These are phyloP conservation scores for Pachyrhynchus sulphureomaculatus DNA, from an alignment of 1,140 invertebrate genomes.

Conservation along the genomic window DNA sequence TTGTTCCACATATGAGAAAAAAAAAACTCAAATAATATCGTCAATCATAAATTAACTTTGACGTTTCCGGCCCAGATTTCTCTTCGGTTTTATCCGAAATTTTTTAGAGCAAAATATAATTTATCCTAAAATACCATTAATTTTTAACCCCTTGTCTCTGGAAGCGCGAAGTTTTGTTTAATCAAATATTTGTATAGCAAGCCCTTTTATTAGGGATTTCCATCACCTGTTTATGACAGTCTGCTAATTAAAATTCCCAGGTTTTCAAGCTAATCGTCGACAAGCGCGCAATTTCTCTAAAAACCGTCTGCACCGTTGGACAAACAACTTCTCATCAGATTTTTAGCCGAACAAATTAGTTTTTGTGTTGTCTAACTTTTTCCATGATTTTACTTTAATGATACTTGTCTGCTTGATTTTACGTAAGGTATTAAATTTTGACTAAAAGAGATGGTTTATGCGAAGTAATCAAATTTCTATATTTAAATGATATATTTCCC, in stretches of 20 bases:
- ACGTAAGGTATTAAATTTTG: too few species aligned
- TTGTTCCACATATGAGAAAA: too few species aligned
- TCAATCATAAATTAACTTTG: too few species aligned
- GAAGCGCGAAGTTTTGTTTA: conserved; percentile 19
- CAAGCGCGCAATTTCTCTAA: conserved; percentile 1
- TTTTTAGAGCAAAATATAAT: not conserved
- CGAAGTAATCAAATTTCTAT: too few species aligned
- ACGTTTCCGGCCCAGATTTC: too few species aligned
- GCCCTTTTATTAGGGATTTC: conserved; percentile 18
- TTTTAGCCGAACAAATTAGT: conserved; percentile 4
- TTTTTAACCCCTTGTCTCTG: not conserved
- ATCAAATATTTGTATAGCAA: conserved; percentile 15
- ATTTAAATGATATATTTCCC: too few species aligned
- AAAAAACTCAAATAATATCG: too few species aligned
- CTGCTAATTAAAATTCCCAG: conserved; percentile 42
- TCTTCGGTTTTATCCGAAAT: too few species aligned
- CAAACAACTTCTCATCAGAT: conserved; percentile 4
- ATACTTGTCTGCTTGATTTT: too few species aligned
- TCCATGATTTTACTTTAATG: too few species aligned
- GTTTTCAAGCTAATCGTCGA: conserved; percentile 36
- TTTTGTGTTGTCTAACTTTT: not conserved
- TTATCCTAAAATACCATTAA: not conserved
- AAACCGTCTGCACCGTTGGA: not conserved
- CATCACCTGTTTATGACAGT: conserved; percentile 49
- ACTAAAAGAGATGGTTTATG: too few species aligned